Conservation (phyloP, 2,888 invertebrate genomes). For the Microchrysa polita region DNA sequence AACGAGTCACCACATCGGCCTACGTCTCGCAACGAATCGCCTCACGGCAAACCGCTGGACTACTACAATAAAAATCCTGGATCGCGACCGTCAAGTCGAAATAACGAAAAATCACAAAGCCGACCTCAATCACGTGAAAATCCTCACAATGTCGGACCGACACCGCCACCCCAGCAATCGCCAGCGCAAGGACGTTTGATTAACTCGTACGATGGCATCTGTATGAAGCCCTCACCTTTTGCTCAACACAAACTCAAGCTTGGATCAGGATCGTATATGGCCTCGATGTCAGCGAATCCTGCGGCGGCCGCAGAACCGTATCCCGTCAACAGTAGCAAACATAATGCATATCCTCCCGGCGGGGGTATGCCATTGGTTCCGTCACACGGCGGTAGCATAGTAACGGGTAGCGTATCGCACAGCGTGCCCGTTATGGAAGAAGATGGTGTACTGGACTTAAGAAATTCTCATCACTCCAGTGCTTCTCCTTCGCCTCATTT, state of each 20-base stretch:
- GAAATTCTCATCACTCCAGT: constrained; percentile 61
- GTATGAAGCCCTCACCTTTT: constrained; percentile 60
- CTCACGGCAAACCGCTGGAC: constrained; percentile 55
- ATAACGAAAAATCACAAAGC: constrained; percentile 56
- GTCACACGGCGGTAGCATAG: constrained; percentile 49
- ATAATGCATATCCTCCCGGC: constrained; percentile 59
- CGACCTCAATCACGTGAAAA: constrained; percentile 62
- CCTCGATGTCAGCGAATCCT: constrained; percentile 39
- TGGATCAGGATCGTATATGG: constrained; percentile 50
- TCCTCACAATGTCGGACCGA: constrained; percentile 41
- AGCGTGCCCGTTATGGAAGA: constrained; percentile 52
- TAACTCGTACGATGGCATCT: constrained; percentile 55
- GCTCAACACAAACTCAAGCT: constrained; percentile 64
- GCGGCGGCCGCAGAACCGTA: constrained; percentile 48
- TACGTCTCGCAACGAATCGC: constrained; percentile 59
- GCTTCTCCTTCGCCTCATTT: constrained; percentile 52
- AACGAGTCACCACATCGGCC: constrained; percentile 57
- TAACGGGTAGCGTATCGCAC: not conserved
- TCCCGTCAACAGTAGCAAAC: constrained; percentile 55
- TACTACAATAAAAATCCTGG: constrained; percentile 57
- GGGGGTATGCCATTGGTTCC: constrained; percentile 52
- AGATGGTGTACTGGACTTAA: constrained; percentile 63
- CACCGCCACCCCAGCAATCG: constrained; percentile 27
- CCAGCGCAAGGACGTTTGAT: constrained; percentile 29
- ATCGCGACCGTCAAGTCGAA: constrained; percentile 56